A percentile compares a stretch with the other conserved stretches of the same genome.
phyloP scores from a whole-genome alignment of 2,113 vertebrate species.

The Cinclus cinclus region DNA sequence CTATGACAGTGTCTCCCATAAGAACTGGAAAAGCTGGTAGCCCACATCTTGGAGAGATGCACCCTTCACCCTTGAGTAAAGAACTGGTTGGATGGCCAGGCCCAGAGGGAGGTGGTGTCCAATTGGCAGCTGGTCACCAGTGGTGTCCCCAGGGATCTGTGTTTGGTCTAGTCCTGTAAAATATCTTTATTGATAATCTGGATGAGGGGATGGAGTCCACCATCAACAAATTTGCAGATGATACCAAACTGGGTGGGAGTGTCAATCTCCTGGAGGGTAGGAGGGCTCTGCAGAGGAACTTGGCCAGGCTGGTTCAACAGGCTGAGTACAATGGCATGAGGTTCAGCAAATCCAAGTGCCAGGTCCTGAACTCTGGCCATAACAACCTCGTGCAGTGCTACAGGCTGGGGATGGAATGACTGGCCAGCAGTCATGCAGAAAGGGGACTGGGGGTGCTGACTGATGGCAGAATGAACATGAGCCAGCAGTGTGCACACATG shows the following conservation, averaged over 20 bases:
- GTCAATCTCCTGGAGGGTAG: not conserved
- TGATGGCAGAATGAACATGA: not conserved
- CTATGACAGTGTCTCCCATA: not conserved
- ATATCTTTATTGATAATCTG: not conserved
- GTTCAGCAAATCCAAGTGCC: not conserved
- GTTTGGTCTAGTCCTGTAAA: no score
- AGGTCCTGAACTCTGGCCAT: not conserved
- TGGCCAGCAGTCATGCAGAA: not conserved
- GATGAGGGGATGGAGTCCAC: not conserved
- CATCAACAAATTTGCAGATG: not conserved
- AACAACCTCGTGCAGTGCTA: not conserved
- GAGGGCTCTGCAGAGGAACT: not conserved
- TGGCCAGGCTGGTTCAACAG: not conserved
- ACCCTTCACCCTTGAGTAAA: not conserved
- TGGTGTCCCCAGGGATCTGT: not conserved
- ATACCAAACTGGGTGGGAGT: not conserved
- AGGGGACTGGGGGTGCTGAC: not conserved
- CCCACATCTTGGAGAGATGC: not conserved
- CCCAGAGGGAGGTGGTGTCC: not conserved
- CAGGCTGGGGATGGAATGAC: fast-evolving
- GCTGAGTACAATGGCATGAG: not conserved
- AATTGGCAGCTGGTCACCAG: no score
- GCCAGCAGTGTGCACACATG: not conserved
- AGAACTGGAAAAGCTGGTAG: not conserved
- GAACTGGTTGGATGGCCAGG: fast-evolving